Evolutionary conservation across 2,888 invertebrate genomes (phyloP).

Genomic region (Deilephila elpenor): DNA sequence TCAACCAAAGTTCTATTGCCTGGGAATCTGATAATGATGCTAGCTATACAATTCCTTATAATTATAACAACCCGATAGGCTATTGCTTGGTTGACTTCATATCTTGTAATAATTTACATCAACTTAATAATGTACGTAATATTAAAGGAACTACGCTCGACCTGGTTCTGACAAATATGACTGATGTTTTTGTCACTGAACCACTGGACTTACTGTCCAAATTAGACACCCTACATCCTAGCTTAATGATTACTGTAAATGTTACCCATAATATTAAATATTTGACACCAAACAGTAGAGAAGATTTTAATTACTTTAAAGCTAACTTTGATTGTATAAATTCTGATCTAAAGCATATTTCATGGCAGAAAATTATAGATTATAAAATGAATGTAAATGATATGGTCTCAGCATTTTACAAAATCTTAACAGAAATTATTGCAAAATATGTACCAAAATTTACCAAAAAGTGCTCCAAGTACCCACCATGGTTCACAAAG

Average conservation of each 20-base stretch:
- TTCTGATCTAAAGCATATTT: conserved; percentile 14
- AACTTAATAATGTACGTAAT: conserved; percentile 22
- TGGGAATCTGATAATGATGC: not conserved
- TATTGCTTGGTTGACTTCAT: conserved; percentile 24
- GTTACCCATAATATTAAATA: not conserved
- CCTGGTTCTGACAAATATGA: conserved; percentile 10
- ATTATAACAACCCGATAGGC: conserved; percentile 19
- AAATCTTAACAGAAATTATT: not conserved
- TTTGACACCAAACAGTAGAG: conserved; percentile 10
- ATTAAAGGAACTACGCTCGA: conserved; percentile 20
- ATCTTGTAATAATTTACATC: conserved; percentile 18
- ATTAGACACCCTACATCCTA: too few relatives aligned
- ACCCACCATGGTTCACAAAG: conserved; percentile 29
- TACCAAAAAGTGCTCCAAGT: not conserved
- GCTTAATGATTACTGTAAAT: too few relatives aligned
- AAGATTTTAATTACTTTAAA: not conserved
- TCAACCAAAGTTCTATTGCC: too few relatives aligned
- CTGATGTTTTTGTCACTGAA: not conserved
- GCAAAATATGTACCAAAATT: conserved; percentile 26
- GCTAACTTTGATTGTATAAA: conserved; percentile 11
- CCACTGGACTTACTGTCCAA: not conserved
- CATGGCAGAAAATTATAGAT: not conserved
- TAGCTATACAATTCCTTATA: not conserved
- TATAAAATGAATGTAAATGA: conserved; percentile 5
- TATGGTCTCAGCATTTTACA: conserved; percentile 25